Conservation (phyloP, 2,113 vertebrate genomes). For the Thalassoma bifasciatum region DNA sequence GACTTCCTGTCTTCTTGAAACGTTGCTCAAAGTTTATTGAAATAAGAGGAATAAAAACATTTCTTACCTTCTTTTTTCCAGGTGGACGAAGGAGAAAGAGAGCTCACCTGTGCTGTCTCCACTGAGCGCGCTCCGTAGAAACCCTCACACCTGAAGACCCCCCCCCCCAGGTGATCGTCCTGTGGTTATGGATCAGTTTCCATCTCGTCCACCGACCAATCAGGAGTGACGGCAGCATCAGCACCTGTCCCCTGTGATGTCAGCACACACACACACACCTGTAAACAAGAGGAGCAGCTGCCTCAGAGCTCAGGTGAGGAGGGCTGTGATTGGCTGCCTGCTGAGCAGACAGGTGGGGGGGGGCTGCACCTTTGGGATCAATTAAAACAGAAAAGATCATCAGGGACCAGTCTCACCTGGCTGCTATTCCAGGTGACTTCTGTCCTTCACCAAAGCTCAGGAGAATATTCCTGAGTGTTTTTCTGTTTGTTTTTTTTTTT, state of each 20-base stretch:
- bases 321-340: slow-evolving; percentile 58
- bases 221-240: neutral
- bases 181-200: neutral
- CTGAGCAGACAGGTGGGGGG: slow-evolving; percentile 28
- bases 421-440: neutral
- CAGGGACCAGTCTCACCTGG: slow-evolving; percentile 10
- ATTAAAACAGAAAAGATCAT: slow-evolving; percentile 64
- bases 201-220: neutral
- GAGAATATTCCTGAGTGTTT: too few species aligned
- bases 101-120: slow-evolving; percentile 16
- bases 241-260: slow-evolving; percentile 28
- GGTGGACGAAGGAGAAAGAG: too few species aligned
- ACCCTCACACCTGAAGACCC: neutral
- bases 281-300: slow-evolving; percentile 63
- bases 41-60: too few species aligned
- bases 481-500: too few species aligned
- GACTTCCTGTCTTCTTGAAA: too few species aligned
- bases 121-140: slow-evolving; percentile 23
- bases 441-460: neutral
- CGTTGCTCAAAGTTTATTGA: too few species aligned
- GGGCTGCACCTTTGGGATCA: slow-evolving; percentile 54
- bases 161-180: too few species aligned
- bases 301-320: slow-evolving; percentile 23
- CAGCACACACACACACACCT: slow-evolving; percentile 44
- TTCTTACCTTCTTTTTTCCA: too few species aligned